Base-by-base conservation (phyloP, 2,113 vertebrate species). In the Ursus arctos region DNA sequence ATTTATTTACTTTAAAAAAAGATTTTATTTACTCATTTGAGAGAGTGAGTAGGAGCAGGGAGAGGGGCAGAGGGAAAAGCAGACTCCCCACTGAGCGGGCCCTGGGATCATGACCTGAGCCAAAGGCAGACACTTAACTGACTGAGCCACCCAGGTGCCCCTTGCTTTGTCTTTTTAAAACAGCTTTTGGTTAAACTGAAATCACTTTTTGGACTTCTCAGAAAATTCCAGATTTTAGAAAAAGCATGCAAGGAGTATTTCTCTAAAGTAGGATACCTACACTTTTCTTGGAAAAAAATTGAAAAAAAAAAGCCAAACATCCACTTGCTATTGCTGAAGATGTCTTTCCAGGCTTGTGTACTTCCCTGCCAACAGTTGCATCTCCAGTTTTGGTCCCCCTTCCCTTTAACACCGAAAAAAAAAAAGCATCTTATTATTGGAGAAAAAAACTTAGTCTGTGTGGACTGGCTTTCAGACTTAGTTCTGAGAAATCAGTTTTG, bases 401-500 rank as follows among this genome's bases (percentile, higher is more conserved):
- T 12, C 22, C 19, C 18, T 93, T 93, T 65, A 88, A 51, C n/a
- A 69, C 0, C 36, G 28, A 79, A 59, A 28, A 87, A 94, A 94
- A 93, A 61, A 10, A 92, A 76, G 36, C n/a, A 94, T 40, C 43
- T 96, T 87, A 76, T 55, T 87, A 11, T 40, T 7, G 31, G 18
- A 6, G 28, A 15, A 12, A 26, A 53, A 61, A 31, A 51, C n/a
- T 74, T 43, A 77, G n/a, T 86, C 24, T 84, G 11, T 86, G 49
- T 87, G 33, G 31, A 53, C 33, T 55, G 67, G 55, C 8, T 93
- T 57, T 91, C 76, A 84, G 76, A 47, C 16, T 72, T 51, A 33
- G 53, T 55, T 55, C 74, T 93, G 74, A 85, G 43, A 95, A 36
- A 55, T 88, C 36, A 84, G 80, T 57, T 90, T 96, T 95, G 61